Conservation (phyloP, 2,113 vertebrate species). For the Athene cunicularia region DNA sequence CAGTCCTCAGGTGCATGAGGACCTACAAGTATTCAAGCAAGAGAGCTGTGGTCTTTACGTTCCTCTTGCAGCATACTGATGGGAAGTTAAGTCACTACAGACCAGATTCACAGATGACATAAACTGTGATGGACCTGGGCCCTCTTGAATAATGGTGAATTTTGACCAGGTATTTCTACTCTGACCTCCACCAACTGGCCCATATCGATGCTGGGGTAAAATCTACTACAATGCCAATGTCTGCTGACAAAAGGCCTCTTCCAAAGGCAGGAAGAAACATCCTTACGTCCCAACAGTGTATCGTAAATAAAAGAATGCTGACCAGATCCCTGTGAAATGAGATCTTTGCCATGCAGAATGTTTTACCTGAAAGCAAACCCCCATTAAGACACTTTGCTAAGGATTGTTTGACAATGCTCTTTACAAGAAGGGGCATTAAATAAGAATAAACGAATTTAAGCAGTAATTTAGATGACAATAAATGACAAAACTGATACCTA, state of each 20-base stretch:
- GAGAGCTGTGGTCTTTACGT: background rate
- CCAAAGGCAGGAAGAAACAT: background rate
- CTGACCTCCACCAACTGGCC: background rate
- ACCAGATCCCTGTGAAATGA: background rate
- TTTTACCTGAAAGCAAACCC: background rate
- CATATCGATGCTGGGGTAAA: background rate
- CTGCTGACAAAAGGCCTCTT: background rate
- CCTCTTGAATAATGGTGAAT: background rate
- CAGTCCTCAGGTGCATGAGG: rapidly evolving
- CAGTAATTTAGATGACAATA: background rate
- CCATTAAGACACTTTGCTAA: background rate
- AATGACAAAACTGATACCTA: background rate
- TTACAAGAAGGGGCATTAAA: background rate
- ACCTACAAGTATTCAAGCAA: background rate
- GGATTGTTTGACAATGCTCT: background rate
- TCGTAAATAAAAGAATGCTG: background rate
- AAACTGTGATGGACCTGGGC: background rate
- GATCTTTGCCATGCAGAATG: background rate
- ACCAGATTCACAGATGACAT: background rate
- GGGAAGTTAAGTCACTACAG: background rate
- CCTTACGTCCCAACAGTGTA: background rate
- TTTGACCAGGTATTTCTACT: background rate
- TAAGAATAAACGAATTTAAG: background rate
- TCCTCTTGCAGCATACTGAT: background rate
- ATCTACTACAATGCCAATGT: background rate